Evolutionary conservation across 1,140 invertebrate species (phyloP).

Genomic region (Chionoecetes opilio): DNA sequence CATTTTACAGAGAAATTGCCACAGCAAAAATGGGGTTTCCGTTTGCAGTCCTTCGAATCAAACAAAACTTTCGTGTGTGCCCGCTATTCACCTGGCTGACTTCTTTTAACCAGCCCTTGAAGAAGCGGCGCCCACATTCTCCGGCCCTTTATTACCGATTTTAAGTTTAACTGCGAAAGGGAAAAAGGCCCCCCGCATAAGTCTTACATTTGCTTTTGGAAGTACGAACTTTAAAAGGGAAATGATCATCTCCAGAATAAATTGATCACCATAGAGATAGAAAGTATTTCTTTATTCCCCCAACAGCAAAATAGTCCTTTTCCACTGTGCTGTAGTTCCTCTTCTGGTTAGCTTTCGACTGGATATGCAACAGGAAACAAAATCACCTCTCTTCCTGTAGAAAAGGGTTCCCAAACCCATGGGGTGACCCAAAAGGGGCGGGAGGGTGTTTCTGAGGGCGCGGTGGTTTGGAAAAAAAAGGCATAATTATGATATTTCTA

Average conservation of each 20-base stretch:
- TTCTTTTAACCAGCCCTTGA: no score
- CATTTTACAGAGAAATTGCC: no score
- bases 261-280: background rate
- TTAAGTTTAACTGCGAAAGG: constrained; percentile 35
- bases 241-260: constrained; percentile 31
- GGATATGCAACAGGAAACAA: constrained; percentile 6
- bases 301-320: background rate
- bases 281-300: background rate
- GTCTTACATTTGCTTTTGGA: constrained; percentile 15
- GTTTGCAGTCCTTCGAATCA: no score
- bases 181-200: constrained; percentile 44
- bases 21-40: no score
- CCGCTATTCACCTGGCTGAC: no score
- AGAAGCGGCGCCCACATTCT: no score
- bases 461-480: no score
- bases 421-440: no score
- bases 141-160: constrained; percentile 30
- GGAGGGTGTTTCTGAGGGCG: no score
- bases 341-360: background rate
- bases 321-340: background rate
- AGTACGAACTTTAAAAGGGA: background rate
- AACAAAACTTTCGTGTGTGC: no score
- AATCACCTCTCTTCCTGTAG: background rate
- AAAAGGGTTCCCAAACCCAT: no score
- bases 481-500: no score